Evolutionary conservation across 2,113 vertebrate species (phyloP).

Genomic region (Erythrocercus mccallii): DNA sequence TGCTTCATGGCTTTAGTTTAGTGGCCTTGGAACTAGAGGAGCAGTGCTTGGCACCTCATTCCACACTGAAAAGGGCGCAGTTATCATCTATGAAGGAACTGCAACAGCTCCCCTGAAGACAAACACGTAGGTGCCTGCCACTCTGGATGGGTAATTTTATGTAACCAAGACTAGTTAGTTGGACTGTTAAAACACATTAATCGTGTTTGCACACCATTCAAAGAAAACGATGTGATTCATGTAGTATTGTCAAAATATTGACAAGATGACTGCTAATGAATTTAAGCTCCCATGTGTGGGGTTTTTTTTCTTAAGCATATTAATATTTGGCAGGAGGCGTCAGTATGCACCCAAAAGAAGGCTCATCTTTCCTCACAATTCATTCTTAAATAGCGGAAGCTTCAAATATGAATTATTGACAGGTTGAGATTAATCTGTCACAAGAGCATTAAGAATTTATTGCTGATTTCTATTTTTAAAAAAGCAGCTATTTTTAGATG

Average conservation of each 20-base stretch:
- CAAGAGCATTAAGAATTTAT: conserved; percentile 10
- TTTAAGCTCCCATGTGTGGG: background rate
- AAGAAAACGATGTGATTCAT: background rate
- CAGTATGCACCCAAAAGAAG: background rate
- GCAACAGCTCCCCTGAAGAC: background rate
- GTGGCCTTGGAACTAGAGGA: background rate
- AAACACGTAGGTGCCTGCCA: background rate
- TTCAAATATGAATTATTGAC: conserved; percentile 27
- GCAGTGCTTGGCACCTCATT: background rate
- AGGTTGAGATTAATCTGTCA: conserved; percentile 29
- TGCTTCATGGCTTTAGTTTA: background rate
- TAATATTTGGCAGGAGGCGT: background rate
- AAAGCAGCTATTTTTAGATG: background rate
- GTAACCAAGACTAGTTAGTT: background rate
- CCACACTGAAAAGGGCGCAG: background rate
- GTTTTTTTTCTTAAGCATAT: background rate
- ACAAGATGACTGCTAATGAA: background rate
- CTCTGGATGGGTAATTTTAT: background rate
- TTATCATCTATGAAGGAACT: background rate
- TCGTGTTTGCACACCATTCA: background rate
- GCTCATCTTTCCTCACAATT: background rate
- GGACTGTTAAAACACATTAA: background rate
- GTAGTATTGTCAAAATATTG: background rate
- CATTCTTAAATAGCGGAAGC: background rate
- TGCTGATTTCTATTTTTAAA: background rate